Base-by-base conservation (phyloP, 2,888 invertebrate species). In the Drosophila koepferae region DNA sequence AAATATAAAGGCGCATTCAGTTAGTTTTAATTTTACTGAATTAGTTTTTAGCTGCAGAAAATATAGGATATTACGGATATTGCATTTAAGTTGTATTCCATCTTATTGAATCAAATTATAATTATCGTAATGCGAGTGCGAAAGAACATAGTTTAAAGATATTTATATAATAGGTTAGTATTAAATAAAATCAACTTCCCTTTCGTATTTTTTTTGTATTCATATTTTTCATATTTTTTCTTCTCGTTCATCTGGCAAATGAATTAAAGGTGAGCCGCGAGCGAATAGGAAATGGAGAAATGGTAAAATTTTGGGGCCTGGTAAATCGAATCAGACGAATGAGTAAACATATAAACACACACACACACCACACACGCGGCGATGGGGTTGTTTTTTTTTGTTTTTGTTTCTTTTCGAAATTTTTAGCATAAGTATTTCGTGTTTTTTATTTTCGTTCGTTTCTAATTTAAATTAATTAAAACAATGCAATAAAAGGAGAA, bases 391-490 rank as follows among this genome's bases (percentile, higher is more conserved):
- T n/a, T 34, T 64, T 56, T 38, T 40, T 23, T 3, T 23, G 43
- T 62, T 54, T 28, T 28, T 28, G 46, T 62, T 54, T 20, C 31
- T 16, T 49, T 20, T 38, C 9, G 14, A 55, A 41, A 20, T 40
- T 46, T 62, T 56, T 58, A 43, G 55, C 72, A 74, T 51, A 71
- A 69, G 58, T 67, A 65, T 82, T 72, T 59, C 18, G 58, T 23
- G 10, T 49, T 43, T 44, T 16, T 58, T 60, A 38, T 8, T 28
- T 49, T 10, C 31, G 28, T 49, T 43, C 48, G 64, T 38, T 68
- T 77, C 68, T 72, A 86, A 87, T 85, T 86, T 89, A 89, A 89
- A 86, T 88, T 82, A 86, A 86, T 85, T 85, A 87, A 89, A 80
- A 89, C 73, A 77, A 70, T 75, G 85, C 80, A 80, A 82, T 86